Base-by-base conservation (phyloP, 2,113 vertebrate genomes). In the Merops nubicus region DNA sequence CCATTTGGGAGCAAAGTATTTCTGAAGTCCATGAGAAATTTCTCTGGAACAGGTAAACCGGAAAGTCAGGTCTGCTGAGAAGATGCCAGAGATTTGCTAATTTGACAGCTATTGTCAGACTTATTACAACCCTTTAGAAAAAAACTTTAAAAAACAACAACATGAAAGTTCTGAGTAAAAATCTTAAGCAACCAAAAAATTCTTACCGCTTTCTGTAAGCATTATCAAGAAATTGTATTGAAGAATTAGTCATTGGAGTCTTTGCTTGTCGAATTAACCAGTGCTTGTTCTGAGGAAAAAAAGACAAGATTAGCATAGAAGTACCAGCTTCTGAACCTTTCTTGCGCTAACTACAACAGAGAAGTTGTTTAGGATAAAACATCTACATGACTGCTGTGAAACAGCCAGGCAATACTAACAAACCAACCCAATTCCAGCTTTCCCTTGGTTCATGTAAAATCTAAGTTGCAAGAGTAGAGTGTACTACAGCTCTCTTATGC, bases 241-340 rank as follows among this genome's bases (percentile, higher is more conserved):
- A 99, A 45, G 99, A 98, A 94, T 99, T 99, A 56, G 98, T 98
- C 99, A 99, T 99, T 57, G 99, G 99, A 18, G 99, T 99, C 97
- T 99, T 99, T 54, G 99, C 99, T 97, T 99, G 99, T 93, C 99
- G 96, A 96, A 99, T 99, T 95, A 99, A 94, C 99, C 99, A 99
- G 97, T 99, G 99, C 97, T 99, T 99, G 97, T 99, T 99, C 99
- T 99, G 94, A 93, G 96, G 85, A 79, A 79, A 90, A 86, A 81
- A 34, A n/a, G 18, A 68, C 22, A 64, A 63, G 1, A 65, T 65
- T 13, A 88, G 38, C 0, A 1, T 8, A 56, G 22, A 85, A 78
- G 5, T 23, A 80, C 8, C 19, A 73, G 17, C 31, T 65, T 64
- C 59, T 34, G 73, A 56, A 77, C 14, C 25, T 51, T 72, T 72